Conservation (phyloP, 1,140 invertebrate genomes). For the Drosophila melanogaster region Release_6_plus_ISO1_MT NT_037436.4:767501-768000, state of each 20-base stretch:
- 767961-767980: slow-evolving; percentile 29
- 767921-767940: slow-evolving; percentile 40
- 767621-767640: slow-evolving; percentile 16
- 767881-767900: slow-evolving; percentile 29
- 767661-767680: slow-evolving; percentile 29
- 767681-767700: slow-evolving; percentile 60
- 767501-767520: neutral
- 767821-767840: slow-evolving; percentile 10
- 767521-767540: slow-evolving; percentile 11
- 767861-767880: slow-evolving; percentile 57
- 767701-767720: slow-evolving; percentile 51
- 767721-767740: slow-evolving; percentile 40
- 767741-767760: slow-evolving; percentile 61
- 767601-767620: neutral
- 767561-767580: neutral
- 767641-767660: slow-evolving; percentile 13
- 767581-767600: neutral
- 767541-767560: neutral
- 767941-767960: slow-evolving; percentile 12
- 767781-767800: slow-evolving; percentile 17
- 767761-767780: slow-evolving; percentile 13
- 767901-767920: slow-evolving; percentile 52
- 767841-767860: slow-evolving; percentile 40
- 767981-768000: slow-evolving; percentile 9
- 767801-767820: slow-evolving; percentile 40